A percentile compares a stretch with the other conserved stretches of the same genome.
Evolutionary conservation across 1,140 invertebrate genomes (phyloP).

Genomic region (Leptonema lineaticorne): DNA sequence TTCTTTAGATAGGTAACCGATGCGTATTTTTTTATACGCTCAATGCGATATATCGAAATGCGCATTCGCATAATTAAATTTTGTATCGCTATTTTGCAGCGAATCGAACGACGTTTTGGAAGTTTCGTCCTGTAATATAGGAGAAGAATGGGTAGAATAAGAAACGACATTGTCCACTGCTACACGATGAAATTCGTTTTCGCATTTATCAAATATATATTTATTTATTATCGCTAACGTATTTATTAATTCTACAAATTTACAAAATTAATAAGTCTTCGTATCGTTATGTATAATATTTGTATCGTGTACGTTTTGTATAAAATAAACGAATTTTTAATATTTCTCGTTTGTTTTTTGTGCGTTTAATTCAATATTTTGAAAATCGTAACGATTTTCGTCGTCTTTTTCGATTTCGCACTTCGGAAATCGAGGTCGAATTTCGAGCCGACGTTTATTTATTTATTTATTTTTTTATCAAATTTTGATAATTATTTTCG

Average conservation of each 20-base stretch:
- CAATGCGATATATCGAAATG: too few relatives aligned
- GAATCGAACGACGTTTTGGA: conserved; percentile 80
- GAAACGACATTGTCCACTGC: not conserved
- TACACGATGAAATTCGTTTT: not conserved
- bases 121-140: conserved; percentile 61
- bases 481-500: too few relatives aligned
- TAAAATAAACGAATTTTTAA: not conserved
- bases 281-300: too few relatives aligned
- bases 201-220: not conserved
- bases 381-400: too few relatives aligned
- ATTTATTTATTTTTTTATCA: too few relatives aligned
- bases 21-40: too few relatives aligned
- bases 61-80: conserved; percentile 4
- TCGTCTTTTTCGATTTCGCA: too few relatives aligned
- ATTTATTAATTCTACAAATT: too few relatives aligned
- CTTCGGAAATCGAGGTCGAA: too few relatives aligned
- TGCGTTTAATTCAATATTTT: too few relatives aligned
- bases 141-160: conserved; percentile 41
- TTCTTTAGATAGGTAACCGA: conserved; percentile 70
- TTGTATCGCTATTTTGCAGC: conserved; percentile 50
- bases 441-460: too few relatives aligned
- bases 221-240: not conserved
- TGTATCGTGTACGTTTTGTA: not conserved
- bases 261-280: too few relatives aligned
- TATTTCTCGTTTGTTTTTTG: not conserved